Percentiles rank a stretch among this genome's conserved stretches.
phyloP scores from a whole-genome alignment of 2,888 invertebrate species.

The Diaperis boleti region DNA sequence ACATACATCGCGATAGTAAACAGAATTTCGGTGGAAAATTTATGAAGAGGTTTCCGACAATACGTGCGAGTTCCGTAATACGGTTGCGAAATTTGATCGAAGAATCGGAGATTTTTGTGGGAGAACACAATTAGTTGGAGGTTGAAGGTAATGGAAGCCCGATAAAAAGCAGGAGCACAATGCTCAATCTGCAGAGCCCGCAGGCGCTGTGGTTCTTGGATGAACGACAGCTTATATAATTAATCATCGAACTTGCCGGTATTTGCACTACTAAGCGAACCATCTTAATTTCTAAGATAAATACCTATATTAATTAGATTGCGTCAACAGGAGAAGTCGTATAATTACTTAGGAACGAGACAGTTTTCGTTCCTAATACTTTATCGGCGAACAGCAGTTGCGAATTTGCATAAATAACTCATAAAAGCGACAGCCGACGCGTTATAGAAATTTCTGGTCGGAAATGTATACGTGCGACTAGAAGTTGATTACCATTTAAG shows the following conservation, averaged over 20 bases:
- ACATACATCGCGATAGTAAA: conserved; percentile 41
- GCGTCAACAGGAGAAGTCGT: conserved; percentile 65
- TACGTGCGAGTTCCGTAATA: conserved; percentile 31
- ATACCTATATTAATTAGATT: conserved; percentile 66
- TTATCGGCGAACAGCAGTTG: conserved; percentile 63
- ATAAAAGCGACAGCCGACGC: conserved; percentile 51
- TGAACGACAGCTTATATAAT: conserved; percentile 63
- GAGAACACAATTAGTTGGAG: conserved; percentile 32
- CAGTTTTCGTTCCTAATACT: conserved; percentile 66
- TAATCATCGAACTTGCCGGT: conserved; percentile 65
- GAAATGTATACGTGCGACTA: conserved; percentile 12
- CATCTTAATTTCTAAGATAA: conserved; percentile 67
- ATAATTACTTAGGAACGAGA: conserved; percentile 65
- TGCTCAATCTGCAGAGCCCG: conserved; percentile 31
- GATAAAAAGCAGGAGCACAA: conserved; percentile 38
- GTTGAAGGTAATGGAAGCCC: conserved; percentile 33
- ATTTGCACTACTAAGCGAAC: conserved; percentile 65
- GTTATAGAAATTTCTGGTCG: conserved; percentile 41
- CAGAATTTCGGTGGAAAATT: conserved; percentile 39
- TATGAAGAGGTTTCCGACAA: conserved; percentile 34
- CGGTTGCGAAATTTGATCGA: conserved; percentile 5
- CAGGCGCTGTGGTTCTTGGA: conserved; percentile 34
- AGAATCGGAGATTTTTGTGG: conserved; percentile 24
- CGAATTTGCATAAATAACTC: conserved; percentile 64
- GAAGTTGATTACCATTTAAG: conserved; percentile 14